These are phyloP conservation scores for Lapara coniferarum DNA, from an alignment of 2,888 invertebrate species.

Conservation along the genomic window DNA sequence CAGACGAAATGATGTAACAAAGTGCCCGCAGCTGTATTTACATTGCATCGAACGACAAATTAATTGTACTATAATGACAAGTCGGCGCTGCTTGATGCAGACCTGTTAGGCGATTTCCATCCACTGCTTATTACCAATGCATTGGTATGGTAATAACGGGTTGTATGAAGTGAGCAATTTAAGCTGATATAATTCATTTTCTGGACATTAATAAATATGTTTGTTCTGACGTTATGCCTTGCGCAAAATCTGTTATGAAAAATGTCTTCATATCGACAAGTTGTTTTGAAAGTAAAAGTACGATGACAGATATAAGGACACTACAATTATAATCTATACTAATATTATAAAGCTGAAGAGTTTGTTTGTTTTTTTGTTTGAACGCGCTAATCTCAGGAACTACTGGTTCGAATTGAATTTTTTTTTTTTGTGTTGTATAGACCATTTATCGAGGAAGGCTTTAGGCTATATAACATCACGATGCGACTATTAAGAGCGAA, in stretches of 20 bases:
- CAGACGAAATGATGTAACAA: slow-evolving; percentile 34
- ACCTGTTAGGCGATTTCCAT: slow-evolving; percentile 49
- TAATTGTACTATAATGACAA: slow-evolving; percentile 73
- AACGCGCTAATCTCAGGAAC: no score
- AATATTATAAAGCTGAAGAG: no score
- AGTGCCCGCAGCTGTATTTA: slow-evolving; percentile 58
- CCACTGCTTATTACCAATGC: slow-evolving; percentile 46
- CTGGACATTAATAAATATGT: slow-evolving; percentile 18
- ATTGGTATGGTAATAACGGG: slow-evolving; percentile 43
- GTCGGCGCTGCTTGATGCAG: slow-evolving; percentile 48
- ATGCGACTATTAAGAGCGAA: no score
- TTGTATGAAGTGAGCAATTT: slow-evolving; percentile 32
- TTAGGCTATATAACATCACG: no score
- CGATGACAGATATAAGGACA: no score
- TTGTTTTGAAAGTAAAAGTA: not conserved
- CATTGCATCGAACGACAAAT: slow-evolving; percentile 63
- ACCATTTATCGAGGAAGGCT: no score
- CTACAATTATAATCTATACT: no score
- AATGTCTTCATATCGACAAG: not conserved
- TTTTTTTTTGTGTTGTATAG: no score
- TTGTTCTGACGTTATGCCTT: slow-evolving; percentile 6
- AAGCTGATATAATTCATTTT: slow-evolving; percentile 25
- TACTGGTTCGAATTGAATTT: no score
- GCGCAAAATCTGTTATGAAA: not conserved
- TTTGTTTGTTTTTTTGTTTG: no score